Conservation (phyloP, 2,113 vertebrate species). For the Trochalopteron elliotii region DNA sequence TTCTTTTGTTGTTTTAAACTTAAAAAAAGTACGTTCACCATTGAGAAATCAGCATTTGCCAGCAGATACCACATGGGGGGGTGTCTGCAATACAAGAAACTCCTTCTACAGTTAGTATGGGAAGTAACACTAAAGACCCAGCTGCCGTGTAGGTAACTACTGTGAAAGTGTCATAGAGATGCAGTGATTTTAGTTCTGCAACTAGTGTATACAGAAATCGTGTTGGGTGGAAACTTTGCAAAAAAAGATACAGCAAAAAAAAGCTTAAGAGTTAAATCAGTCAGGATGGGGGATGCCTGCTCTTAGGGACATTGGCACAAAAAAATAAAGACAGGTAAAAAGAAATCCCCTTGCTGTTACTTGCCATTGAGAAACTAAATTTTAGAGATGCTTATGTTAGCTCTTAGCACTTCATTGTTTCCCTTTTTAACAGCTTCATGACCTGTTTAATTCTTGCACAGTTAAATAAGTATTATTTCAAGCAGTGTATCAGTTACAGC, state of each 20-base stretch:
- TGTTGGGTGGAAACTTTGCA: not conserved
- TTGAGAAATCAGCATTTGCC: constrained; percentile 45
- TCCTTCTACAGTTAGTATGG: not conserved
- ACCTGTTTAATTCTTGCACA: constrained; percentile 39
- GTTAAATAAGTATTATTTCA: constrained; percentile 46
- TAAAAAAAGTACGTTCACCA: not conserved
- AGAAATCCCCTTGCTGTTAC: not conserved
- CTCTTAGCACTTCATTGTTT: not conserved
- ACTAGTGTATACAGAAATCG: not conserved
- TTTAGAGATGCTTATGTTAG: not conserved
- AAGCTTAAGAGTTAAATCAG: not conserved
- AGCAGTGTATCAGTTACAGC: constrained; percentile 50
- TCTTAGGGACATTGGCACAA: not conserved
- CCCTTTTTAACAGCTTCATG: constrained; percentile 35
- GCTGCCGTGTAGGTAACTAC: not conserved
- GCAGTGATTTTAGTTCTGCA: not conserved
- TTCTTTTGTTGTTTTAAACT: not conserved
- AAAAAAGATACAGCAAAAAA: not conserved
- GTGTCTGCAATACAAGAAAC: constrained; percentile 49
- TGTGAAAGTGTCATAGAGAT: not conserved
- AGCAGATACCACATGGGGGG: constrained; percentile 41
- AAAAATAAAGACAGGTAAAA: not conserved
- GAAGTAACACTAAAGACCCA: not conserved
- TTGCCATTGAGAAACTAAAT: not conserved
- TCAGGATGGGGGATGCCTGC: not conserved